A percentile compares a stretch with the other conserved stretches of the same genome.
Conservation (phyloP, 2,888 invertebrate genomes). For the Eumacrocentrus americanus region DNA sequence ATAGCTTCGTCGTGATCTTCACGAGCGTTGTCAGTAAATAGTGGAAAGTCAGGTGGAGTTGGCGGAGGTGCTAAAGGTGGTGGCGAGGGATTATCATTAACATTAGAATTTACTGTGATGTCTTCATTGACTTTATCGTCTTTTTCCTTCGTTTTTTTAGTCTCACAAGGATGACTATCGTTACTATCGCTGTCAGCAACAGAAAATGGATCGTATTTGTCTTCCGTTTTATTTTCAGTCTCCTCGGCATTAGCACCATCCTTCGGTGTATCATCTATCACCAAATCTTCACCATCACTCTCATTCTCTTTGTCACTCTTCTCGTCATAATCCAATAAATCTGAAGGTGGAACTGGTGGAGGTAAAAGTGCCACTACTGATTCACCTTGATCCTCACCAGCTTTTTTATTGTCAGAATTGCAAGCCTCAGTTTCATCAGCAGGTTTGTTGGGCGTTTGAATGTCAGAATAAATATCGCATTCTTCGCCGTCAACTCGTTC, state of each 20-base stretch:
- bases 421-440: conserved; percentile 46
- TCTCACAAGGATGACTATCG: conserved; percentile 37
- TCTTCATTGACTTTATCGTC: not conserved
- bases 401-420: conserved; percentile 50
- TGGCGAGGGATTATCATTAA: not conserved
- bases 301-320: conserved; percentile 57
- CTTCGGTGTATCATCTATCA: conserved; percentile 58
- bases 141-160: conserved; percentile 6
- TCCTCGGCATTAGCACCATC: conserved; percentile 35
- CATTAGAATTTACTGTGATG: not conserved
- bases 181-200: conserved; percentile 55
- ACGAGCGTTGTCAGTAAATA: not conserved
- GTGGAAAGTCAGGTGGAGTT: conserved; percentile 32
- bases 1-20: conserved; percentile 8
- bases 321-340: conserved; percentile 57
- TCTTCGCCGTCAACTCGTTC: conserved; percentile 59
- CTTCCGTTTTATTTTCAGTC: conserved; percentile 33
- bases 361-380: conserved; percentile 52
- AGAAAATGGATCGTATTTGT: conserved; percentile 58
- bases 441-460: conserved; percentile 60
- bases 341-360: conserved; percentile 61
- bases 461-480: conserved; percentile 70
- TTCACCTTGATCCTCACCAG: conserved; percentile 4
- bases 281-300: conserved; percentile 55
- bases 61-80: conserved; percentile 32